Base-by-base conservation (phyloP, 2,797 vertebrate species). In the Onychomys arenicola region DNA sequence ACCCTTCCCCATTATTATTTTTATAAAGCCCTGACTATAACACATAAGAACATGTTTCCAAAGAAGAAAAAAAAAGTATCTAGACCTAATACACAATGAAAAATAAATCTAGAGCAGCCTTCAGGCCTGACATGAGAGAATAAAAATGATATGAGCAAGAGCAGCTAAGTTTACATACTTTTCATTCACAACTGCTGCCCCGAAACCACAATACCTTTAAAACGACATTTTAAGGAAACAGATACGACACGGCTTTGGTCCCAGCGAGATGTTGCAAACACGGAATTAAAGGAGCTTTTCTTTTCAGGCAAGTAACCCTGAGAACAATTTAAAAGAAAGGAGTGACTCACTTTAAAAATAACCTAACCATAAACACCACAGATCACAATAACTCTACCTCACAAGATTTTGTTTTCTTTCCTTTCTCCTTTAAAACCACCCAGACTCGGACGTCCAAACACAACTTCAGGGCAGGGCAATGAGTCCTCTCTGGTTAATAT, bases 151-250 rank as follows among this genome's bases (percentile, higher is more conserved):
- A 98, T 65, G 98, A 99, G 98, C 98, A 99, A 98, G 98, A 98
- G 98, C 98, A 98, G 98, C 98, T 98, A 98, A 98, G 98, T 99
- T 99, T 99, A 99, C 98, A 99, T 98, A 98, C 98, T 99, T 98
- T 98, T 99, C 98, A 99, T 98, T 99, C 98, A 99, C 98, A 98
- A 98, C 98, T 98, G 98, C 98, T 90, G 97, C 98, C 98, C 97
- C 32, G 97, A 98, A 99, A 98, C 98, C 98, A 98, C 98, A 98
- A 98, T 98, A 98, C 98, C 98, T 99, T 98, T 98, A 98, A 98
- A 98, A 98, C 98, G 97, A 98, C 98, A 98, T 98, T 98, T 98
- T 95, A 95, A 97, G 49, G 96, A 98, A 99, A 98, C 96, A 98
- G 98, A 98, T 94, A 98, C 65, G 67, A 92, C 59, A 55, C 23